Evolutionary conservation across 2,888 invertebrate genomes (phyloP).

Genomic region (Campopleginae sp.): DNA sequence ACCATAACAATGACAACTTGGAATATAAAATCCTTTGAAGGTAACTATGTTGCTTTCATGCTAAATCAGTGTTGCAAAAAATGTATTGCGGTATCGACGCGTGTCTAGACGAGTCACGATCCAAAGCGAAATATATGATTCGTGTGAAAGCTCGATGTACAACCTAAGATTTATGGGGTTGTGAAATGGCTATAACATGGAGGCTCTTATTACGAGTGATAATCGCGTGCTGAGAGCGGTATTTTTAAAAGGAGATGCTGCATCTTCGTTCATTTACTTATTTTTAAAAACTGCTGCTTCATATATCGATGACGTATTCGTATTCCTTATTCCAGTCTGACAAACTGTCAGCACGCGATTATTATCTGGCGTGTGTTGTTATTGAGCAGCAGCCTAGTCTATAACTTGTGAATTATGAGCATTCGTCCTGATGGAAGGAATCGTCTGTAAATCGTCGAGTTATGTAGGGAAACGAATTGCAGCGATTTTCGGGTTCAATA

Average conservation of each 20-base stretch:
- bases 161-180: background rate
- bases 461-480: background rate
- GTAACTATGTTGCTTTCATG: background rate
- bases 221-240: background rate
- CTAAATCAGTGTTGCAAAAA: background rate
- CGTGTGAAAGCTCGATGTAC: background rate
- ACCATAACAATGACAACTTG: background rate
- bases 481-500: background rate
- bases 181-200: background rate
- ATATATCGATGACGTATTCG: background rate
- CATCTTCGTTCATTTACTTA: background rate
- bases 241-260: background rate
- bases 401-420: background rate
- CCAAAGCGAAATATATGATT: background rate
- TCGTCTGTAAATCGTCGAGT: background rate
- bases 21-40: background rate
- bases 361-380: background rate
- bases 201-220: slow-evolving; percentile 12
- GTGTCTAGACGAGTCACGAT: slow-evolving; percentile 4
- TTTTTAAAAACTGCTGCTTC: background rate
- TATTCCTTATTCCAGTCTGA: background rate
- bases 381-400: background rate
- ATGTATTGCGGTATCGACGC: background rate
- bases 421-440: background rate
- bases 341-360: background rate